These are phyloP conservation scores for Xerus inauris DNA, from an alignment of 2,113 vertebrate genomes.

Conservation along the genomic window DNA sequence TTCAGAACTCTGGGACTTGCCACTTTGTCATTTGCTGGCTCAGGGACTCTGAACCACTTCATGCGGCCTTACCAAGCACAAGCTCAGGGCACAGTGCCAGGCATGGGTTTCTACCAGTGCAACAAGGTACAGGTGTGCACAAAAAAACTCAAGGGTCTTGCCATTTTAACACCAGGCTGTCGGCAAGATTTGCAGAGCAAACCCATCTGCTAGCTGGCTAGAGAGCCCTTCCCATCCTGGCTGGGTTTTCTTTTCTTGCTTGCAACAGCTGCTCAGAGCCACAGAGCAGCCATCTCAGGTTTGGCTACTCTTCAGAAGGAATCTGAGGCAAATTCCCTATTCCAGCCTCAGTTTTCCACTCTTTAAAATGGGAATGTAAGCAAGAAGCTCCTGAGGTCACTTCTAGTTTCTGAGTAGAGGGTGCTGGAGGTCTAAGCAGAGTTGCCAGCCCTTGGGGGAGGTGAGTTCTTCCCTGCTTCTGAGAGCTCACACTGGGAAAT, in stretches of 20 bases:
- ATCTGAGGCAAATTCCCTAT: not conserved
- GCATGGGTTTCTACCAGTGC: not conserved
- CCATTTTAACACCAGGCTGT: not conserved
- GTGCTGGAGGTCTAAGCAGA: not conserved
- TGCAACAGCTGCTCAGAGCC: not conserved
- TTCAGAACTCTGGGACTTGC: not conserved
- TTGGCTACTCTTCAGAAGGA: not conserved
- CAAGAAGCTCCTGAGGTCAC: not conserved
- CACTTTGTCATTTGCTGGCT: not conserved
- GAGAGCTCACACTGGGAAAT: not conserved
- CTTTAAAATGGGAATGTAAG: not conserved
- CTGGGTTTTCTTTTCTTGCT: not conserved
- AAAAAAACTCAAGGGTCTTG: not conserved
- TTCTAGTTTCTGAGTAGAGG: not conserved
- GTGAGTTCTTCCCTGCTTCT: not conserved
- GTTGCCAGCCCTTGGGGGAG: not conserved
- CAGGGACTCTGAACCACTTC: not conserved
- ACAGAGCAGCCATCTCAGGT: not conserved
- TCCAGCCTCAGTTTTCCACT: not conserved
- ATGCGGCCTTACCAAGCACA: not conserved
- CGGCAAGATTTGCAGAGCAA: not conserved
- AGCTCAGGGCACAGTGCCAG: not conserved
- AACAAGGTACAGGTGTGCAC: not conserved
- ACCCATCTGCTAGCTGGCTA: not conserved
- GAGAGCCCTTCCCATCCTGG: not conserved